These are phyloP conservation scores for Bruchidius siliquastri DNA, from an alignment of 2,888 invertebrate genomes.

Conservation along the genomic window DNA sequence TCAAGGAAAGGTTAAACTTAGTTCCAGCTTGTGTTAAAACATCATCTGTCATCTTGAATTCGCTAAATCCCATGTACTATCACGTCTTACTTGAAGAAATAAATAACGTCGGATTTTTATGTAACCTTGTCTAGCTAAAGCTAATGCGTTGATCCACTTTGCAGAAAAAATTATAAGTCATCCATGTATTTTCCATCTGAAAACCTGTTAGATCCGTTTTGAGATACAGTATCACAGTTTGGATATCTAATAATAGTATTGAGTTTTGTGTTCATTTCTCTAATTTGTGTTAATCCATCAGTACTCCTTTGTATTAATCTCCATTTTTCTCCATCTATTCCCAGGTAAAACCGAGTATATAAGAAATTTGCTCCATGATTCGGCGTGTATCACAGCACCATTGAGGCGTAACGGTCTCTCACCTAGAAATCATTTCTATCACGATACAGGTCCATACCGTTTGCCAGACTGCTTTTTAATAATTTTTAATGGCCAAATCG, in stretches of 20 bases:
- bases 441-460: conserved; percentile 38
- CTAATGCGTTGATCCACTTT: too few relatives aligned
- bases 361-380: conserved; percentile 44
- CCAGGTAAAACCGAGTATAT: conserved; percentile 47
- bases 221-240: neutral
- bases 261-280: neutral
- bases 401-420: conserved; percentile 39
- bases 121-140: too few relatives aligned
- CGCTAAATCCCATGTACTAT: too few relatives aligned
- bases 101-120: too few relatives aligned
- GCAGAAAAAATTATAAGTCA: too few relatives aligned
- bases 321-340: conserved; percentile 5
- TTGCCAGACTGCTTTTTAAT: neutral
- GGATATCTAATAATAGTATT: neutral
- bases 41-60: too few relatives aligned
- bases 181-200: too few relatives aligned
- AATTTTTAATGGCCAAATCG: neutral
- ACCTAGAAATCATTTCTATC: conserved; percentile 45
- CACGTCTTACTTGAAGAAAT: too few relatives aligned
- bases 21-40: too few relatives aligned
- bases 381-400: conserved; percentile 45
- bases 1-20: too few relatives aligned
- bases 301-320: neutral
- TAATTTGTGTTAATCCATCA: neutral
- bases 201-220: neutral